These are phyloP conservation scores for Frieseomelitta varia DNA, from an alignment of 1,140 invertebrate genomes.

Conservation along the genomic window DNA sequence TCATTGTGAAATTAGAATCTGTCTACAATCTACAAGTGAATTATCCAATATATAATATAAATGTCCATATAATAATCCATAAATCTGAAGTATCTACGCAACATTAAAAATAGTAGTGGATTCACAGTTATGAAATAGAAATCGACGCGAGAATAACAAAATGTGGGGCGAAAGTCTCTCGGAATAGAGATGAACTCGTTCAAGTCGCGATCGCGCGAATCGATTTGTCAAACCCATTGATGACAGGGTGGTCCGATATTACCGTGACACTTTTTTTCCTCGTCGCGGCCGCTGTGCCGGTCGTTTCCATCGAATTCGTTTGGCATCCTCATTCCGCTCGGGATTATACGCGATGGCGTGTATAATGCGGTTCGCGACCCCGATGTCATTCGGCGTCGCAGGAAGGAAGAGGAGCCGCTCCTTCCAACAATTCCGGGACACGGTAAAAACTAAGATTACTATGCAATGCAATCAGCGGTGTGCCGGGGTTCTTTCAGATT, in stretches of 20 bases:
- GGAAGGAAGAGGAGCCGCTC: not conserved
- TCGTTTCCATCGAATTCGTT: conserved; percentile 11
- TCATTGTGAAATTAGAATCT: not conserved
- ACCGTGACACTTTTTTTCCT: not conserved
- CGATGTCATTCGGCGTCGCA: conserved; percentile 54
- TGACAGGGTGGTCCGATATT: conserved; percentile 28
- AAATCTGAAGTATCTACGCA: no score
- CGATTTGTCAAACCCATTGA: conserved; percentile 37
- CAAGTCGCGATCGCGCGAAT: not conserved
- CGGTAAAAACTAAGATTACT: conserved; percentile 73
- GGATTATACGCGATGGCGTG: conserved; percentile 68
- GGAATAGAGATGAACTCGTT: not conserved
- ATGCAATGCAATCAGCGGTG: conserved; percentile 70
- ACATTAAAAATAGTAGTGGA: not conserved
- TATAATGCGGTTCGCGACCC: conserved; percentile 66
- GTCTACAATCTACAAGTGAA: no score
- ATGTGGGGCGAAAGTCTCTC: not conserved
- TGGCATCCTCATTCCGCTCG: conserved; percentile 31
- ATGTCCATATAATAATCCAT: no score
- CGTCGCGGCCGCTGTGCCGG: not conserved
- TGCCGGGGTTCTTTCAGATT: conserved; percentile 68
- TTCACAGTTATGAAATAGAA: not conserved
- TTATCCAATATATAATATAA: no score
- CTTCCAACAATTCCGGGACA: conserved; percentile 53
- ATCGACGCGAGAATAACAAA: not conserved